phyloP scores from a whole-genome alignment of 30 jellyfish, hydroid and myxozoan species.

The Haliclystus octoradiatus region DNA sequence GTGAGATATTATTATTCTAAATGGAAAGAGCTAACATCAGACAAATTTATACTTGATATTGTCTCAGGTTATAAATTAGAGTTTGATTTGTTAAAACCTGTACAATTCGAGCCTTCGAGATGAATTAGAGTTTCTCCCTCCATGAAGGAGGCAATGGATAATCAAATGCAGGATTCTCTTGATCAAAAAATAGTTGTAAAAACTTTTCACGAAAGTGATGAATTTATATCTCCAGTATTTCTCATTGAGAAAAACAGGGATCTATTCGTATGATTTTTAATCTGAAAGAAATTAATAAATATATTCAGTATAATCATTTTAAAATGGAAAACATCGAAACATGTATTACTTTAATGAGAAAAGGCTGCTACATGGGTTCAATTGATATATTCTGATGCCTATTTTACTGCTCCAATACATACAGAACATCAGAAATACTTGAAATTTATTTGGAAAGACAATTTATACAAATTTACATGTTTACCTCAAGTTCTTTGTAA shows the following conservation, averaged over 20 bases:
- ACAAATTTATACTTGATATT: constrained; percentile 1
- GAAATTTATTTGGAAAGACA: constrained; percentile 1
- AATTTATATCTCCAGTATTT: constrained; percentile 15
- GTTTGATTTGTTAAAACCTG: too few species aligned
- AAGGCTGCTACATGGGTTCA: too few species aligned
- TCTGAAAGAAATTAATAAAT: too few species aligned
- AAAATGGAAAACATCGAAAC: too few species aligned
- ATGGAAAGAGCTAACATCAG: constrained; percentile 9
- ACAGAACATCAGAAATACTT: constrained; percentile 9
- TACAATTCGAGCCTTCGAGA: too few species aligned
- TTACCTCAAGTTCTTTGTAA: constrained; percentile 12
- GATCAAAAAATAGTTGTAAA: constrained; percentile 4
- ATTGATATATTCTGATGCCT: too few species aligned
- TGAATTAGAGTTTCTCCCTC: too few species aligned
- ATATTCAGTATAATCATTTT: too few species aligned
- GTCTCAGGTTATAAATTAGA: constrained; percentile 6
- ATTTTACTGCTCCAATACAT: constrained; percentile 1
- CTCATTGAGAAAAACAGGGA: constrained; percentile 1
- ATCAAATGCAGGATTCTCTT: too few species aligned
- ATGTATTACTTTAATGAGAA: too few species aligned
- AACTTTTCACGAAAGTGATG: neutral
- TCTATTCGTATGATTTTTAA: constrained; percentile 8
- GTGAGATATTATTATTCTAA: neutral
- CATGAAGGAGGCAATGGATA: too few species aligned
- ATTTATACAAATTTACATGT: constrained; percentile 1